Conservation (phyloP, 2,888 invertebrate genomes). For the Leptopilina myrica region DNA sequence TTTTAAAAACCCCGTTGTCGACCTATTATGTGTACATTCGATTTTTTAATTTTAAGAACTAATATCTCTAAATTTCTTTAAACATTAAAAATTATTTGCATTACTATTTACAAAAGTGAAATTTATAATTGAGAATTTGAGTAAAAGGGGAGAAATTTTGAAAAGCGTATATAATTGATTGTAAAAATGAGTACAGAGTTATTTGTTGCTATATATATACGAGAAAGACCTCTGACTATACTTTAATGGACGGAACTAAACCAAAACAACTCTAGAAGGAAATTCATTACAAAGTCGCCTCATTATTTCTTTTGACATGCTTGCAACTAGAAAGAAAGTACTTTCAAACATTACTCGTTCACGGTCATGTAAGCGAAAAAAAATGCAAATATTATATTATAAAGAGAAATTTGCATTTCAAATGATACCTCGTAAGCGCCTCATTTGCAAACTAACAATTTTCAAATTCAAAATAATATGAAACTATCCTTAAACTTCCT, state of each 20-base stretch:
- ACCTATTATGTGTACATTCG: too few species aligned
- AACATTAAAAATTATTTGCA: too few species aligned
- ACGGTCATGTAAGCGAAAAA: constrained; percentile 22
- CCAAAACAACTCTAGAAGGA: constrained; percentile 2
- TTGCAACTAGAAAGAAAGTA: constrained; percentile 31
- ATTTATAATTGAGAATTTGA: too few species aligned
- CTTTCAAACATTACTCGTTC: background rate
- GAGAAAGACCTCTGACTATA: background rate
- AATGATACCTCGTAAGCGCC: background rate
- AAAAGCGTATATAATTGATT: background rate
- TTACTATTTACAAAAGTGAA: too few species aligned
- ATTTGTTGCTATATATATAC: background rate
- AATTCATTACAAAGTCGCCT: constrained; percentile 15
- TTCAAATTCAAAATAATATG: background rate
- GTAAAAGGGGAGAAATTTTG: constrained; percentile 8
- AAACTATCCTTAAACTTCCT: background rate
- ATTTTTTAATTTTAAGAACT: too few species aligned
- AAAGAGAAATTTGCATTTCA: constrained; percentile 7
- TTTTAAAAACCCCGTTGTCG: too few species aligned
- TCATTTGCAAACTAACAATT: constrained; percentile 7
- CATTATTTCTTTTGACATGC: constrained; percentile 7
- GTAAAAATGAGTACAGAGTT: constrained; percentile 26
- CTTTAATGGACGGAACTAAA: constrained; percentile 25
- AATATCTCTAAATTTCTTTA: too few species aligned
- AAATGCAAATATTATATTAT: constrained; percentile 3